Percentiles rank a stretch among this genome's conserved stretches.
Evolutionary conservation across 2,797 vertebrate genomes (phyloP).

Genomic region (Scolopax bukidnonensis): DNA sequence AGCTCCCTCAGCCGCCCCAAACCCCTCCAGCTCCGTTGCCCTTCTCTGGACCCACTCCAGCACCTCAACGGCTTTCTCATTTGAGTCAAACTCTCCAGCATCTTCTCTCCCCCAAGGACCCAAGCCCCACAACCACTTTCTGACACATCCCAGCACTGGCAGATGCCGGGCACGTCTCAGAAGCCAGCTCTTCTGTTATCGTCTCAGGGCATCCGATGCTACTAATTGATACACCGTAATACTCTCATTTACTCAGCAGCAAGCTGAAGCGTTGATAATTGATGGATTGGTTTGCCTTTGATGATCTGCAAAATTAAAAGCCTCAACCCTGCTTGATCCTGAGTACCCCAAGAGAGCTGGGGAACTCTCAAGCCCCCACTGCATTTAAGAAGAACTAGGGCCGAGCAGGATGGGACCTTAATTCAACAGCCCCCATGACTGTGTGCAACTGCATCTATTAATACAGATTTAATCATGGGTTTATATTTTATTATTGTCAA

Average conservation of each 20-base stretch:
- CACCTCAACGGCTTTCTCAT: too few relatives aligned
- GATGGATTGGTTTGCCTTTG: conserved; percentile 67
- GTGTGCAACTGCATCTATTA: conserved; percentile 46
- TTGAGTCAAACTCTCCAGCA: accelerated
- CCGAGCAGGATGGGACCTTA: conserved; percentile 7
- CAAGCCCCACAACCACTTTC: not conserved
- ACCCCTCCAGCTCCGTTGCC: too few relatives aligned
- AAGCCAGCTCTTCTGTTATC: not conserved
- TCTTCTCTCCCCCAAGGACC: not conserved
- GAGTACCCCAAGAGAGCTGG: not conserved
- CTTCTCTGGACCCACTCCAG: too few relatives aligned
- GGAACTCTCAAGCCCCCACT: not conserved
- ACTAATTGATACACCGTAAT: conserved; percentile 58
- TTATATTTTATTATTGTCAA: conserved; percentile 33
- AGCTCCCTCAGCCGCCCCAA: too few relatives aligned
- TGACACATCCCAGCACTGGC: not conserved
- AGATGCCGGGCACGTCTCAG: not conserved
- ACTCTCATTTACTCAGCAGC: conserved; percentile 58
- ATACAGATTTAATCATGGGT: conserved; percentile 34
- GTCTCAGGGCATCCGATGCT: conserved; percentile 29
- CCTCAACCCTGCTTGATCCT: not conserved
- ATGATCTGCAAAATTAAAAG: conserved; percentile 69
- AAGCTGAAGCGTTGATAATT: conserved; percentile 69
- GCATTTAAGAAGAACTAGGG: not conserved
- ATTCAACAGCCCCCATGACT: conserved; percentile 16